Conservation (phyloP, 2,888 invertebrate species). For the Ormyrus rosae region DNA sequence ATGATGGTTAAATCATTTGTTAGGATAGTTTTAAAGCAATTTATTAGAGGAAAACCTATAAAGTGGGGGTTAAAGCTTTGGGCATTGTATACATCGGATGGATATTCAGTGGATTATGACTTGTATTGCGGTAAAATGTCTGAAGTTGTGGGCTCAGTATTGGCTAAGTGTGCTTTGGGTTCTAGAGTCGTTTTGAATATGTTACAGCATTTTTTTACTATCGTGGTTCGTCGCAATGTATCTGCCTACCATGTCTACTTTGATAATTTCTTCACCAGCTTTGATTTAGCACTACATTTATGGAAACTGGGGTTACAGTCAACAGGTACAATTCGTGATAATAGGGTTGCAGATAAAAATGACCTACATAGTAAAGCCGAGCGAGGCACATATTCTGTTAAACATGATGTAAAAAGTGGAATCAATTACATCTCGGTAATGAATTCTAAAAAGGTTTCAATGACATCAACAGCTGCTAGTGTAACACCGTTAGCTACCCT, state of each 20-base stretch:
- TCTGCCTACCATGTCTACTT: neutral
- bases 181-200: constrained; percentile 35
- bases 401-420: neutral
- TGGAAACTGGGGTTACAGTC: constrained; percentile 19
- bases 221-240: neutral
- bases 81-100: constrained; percentile 52
- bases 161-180: constrained; percentile 56
- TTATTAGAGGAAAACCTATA: constrained; percentile 55
- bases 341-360: neutral
- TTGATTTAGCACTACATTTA: constrained; percentile 22
- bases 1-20: constrained; percentile 56
- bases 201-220: too few species aligned
- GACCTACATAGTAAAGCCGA: too few species aligned
- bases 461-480: neutral
- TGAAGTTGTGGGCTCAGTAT: neutral
- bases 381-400: neutral
- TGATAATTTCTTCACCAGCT: neutral
- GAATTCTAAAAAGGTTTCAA: neutral
- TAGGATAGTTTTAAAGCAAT: constrained; percentile 52
- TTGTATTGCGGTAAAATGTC: constrained; percentile 57
- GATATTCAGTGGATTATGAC: constrained; percentile 57
- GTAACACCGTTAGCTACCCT: neutral
- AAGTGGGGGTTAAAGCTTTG: constrained; percentile 58
- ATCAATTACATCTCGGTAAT: neutral
- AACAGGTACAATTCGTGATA: constrained; percentile 13